A percentile compares a stretch with the other conserved stretches of the same genome.
Conservation (phyloP, 2,888 invertebrate genomes). For the Cephalotes varians region DNA sequence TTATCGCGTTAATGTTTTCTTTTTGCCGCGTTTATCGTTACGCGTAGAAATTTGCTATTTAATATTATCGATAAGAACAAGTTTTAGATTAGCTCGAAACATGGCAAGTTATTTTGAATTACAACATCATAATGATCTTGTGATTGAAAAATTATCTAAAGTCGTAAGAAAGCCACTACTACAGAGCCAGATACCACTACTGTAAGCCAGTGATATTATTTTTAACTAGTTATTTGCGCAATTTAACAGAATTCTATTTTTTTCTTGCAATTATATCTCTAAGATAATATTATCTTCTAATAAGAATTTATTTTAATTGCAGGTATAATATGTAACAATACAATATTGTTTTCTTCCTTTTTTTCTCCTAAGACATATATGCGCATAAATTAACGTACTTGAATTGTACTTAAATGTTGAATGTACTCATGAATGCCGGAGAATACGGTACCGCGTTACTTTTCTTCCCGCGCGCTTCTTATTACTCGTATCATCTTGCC, state of each 20-base stretch:
- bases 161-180: neutral
- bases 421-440: neutral
- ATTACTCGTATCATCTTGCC: slow-evolving; percentile 59
- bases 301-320: neutral
- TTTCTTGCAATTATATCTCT: neutral
- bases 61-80: slow-evolving; percentile 23
- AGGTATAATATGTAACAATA: neutral
- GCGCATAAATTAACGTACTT: neutral
- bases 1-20: neutral
- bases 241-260: neutral
- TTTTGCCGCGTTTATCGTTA: slow-evolving; percentile 8
- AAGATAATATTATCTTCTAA: neutral
- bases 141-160: neutral
- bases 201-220: neutral
- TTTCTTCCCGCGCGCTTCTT: slow-evolving; percentile 57
- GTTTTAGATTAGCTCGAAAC: slow-evolving; percentile 3
- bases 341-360: neutral
- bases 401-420: slow-evolving; percentile 12
- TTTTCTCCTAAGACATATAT: neutral
- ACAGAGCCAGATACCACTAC: neutral
- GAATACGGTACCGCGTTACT: slow-evolving; percentile 20
- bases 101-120: neutral
- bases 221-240: neutral
- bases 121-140: neutral
- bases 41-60: slow-evolving; percentile 22